These are phyloP conservation scores for Psammodynastes pulverulentus DNA, from an alignment of 2,113 vertebrate genomes.

Conservation along the genomic window DNA sequence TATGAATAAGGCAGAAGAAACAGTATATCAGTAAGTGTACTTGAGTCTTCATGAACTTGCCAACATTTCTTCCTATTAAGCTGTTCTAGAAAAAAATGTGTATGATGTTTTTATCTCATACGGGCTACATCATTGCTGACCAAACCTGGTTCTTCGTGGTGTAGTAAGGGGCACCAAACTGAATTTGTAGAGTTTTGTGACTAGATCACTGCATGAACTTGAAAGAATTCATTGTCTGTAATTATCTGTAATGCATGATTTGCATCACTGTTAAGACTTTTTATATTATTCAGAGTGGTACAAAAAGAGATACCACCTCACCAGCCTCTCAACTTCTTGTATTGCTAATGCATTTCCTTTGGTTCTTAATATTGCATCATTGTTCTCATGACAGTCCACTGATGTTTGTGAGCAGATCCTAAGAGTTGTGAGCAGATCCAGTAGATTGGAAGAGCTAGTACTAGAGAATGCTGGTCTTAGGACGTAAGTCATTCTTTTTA, in stretches of 20 bases:
- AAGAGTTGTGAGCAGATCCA: slow-evolving; percentile 88
- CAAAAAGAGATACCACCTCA: background rate
- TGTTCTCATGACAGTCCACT: slow-evolving; percentile 76
- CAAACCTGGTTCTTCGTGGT: background rate
- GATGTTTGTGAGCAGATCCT: slow-evolving; percentile 96
- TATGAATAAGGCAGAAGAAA: background rate
- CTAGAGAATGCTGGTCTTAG: slow-evolving; percentile 93
- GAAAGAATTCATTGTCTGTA: background rate
- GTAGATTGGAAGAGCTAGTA: slow-evolving; percentile 88
- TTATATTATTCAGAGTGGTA: too few relatives aligned
- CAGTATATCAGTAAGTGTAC: slow-evolving; percentile 5
- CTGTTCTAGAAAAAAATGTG: background rate
- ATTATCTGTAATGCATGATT: background rate
- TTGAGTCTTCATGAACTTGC: background rate
- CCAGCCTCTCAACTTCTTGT: background rate
- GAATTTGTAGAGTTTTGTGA: background rate
- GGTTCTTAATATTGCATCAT: slow-evolving; percentile 41
- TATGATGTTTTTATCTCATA: background rate
- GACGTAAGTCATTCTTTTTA: slow-evolving; percentile 77
- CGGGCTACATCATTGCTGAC: background rate
- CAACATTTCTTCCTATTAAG: background rate
- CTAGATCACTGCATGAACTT: background rate
- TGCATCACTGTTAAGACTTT: background rate
- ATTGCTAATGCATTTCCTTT: background rate
- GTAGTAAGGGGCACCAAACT: background rate